Percentiles rank a stretch among this genome's conserved stretches.
Evolutionary conservation across 1,140 invertebrate species (phyloP).

Genomic region (Lordiphosa clarofinis): DNA sequence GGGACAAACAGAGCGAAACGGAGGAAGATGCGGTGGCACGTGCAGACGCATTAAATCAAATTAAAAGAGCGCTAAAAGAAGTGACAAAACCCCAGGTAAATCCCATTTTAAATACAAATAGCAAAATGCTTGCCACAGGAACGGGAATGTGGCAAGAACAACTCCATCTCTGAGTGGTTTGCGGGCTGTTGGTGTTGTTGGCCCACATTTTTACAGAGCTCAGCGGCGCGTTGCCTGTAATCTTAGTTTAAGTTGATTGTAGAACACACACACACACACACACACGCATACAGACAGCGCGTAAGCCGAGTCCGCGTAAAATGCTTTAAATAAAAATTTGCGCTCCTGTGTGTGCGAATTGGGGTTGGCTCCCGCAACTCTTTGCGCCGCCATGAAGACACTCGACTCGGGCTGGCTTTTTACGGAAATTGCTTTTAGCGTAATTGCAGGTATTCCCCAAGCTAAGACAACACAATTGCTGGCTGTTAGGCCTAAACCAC

Average conservation of each 20-base stretch:
- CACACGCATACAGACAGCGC: conserved; percentile 3
- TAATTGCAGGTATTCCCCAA: conserved; percentile 72
- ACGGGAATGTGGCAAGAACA: conserved; percentile 12
- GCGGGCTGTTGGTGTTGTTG: conserved; percentile 19
- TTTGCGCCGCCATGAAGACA: conserved; percentile 32
- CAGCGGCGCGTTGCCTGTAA: conserved; percentile 64
- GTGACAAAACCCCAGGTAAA: conserved; percentile 76
- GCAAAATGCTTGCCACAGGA: conserved; percentile 38
- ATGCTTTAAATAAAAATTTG: conserved; percentile 58
- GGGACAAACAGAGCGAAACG: conserved; percentile 16
- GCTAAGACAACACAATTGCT: conserved; percentile 44
- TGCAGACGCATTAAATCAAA: conserved; percentile 77
- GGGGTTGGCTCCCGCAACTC: conserved; percentile 36
- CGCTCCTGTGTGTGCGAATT: conserved; percentile 33
- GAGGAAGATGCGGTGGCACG: conserved; percentile 34
- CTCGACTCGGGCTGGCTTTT: conserved; percentile 11
- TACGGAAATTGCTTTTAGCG: conserved; percentile 67
- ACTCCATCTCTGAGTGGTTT: conserved; percentile 38
- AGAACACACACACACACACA: conserved; percentile 34
- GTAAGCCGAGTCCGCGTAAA: conserved; percentile 28
- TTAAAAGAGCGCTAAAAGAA: conserved; percentile 72
- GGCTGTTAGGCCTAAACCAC: conserved; percentile 52
- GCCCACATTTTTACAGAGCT: conserved; percentile 67
- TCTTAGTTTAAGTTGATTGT: conserved; percentile 78
- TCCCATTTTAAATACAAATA: conserved; percentile 77